Evolutionary conservation across 2,888 invertebrate species (phyloP), one percentile per base, ranked within the genome.

Genomic region (Coelopa pilipes): DNA sequence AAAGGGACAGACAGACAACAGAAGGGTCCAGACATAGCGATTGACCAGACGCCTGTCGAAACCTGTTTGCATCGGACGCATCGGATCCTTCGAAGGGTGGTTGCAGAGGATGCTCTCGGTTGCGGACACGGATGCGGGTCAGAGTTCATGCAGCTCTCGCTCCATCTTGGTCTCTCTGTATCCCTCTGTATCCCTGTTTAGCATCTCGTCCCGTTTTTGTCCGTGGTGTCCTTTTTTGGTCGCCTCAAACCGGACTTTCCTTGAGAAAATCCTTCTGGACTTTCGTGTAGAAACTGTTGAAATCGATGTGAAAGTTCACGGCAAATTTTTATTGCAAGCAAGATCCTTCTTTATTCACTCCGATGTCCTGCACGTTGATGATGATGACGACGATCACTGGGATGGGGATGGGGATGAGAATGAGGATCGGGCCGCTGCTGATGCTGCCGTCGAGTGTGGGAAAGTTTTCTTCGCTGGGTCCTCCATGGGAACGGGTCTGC

Each of bases 281-380:
- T 71, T 71, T 71, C 4, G 15, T 45, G 63, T 63, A 53, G 46
- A 71, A 71, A 63, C 45, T 65, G 57, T 19, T 71, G 71, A 71
- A 71, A 71, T 55, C 55, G 45, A 71, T 65, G 71, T 71, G 71
- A 71, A 71, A 71, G 71, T 65, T 71, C 63, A 71, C 15, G 65
- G 34, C 34, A 34, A 50, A 21, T 65, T 55, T 55, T 62, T 53
- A 63, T 55, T 63, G 47, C 46, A 5, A n/a, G 53, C 34, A 34
- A 11, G 9, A 1, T 60, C 19, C 7, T 66, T 4, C 21, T 66
- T 34, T 62, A 24, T 15, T 24, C 34, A 19, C 57, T 15, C 2
- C 21, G n/a, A 57, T 57, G 21, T 57, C 57, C 57, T 12, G 34
- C 34, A 34, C 34, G 34, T 4, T 34, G 34, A 34, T 34, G 34